phyloP scores from a whole-genome alignment of 1,140 invertebrate species.

The Platorchestia sp. region DNA sequence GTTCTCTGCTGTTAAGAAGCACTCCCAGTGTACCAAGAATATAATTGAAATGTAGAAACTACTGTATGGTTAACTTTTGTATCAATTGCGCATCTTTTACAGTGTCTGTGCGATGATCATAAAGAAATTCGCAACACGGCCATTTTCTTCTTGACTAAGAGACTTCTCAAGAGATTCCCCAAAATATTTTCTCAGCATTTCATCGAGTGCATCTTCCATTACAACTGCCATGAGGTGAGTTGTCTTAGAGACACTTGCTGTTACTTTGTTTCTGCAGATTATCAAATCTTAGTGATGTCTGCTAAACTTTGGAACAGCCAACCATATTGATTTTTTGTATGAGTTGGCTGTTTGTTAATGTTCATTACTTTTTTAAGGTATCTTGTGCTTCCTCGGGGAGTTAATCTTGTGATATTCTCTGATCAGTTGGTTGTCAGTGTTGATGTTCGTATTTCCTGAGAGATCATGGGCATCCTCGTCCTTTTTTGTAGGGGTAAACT shows the following conservation, averaged over 20 bases:
- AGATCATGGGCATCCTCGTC: too few species aligned
- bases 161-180: conserved; percentile 76
- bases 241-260: conserved; percentile 49
- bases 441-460: not conserved
- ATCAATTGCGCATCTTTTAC: not conserved
- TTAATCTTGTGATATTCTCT: too few species aligned
- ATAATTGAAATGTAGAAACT: too few species aligned
- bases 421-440: too few species aligned
- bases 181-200: conserved; percentile 77
- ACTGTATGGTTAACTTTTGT: too few species aligned
- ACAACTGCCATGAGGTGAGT: conserved; percentile 75
- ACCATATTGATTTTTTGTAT: not conserved
- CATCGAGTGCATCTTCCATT: conserved; percentile 77
- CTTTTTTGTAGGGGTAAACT: too few species aligned
- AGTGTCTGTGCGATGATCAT: conserved; percentile 70
- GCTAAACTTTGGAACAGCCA: not conserved
- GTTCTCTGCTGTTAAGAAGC: too few species aligned
- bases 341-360: too few species aligned
- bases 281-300: not conserved
- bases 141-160: conserved; percentile 75
- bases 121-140: conserved; percentile 73
- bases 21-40: too few species aligned
- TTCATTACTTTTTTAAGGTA: too few species aligned
- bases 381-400: too few species aligned
- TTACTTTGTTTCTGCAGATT: not conserved